phyloP scores from a whole-genome alignment of 2,113 vertebrate genomes.

The Salminus brasiliensis region DNA sequence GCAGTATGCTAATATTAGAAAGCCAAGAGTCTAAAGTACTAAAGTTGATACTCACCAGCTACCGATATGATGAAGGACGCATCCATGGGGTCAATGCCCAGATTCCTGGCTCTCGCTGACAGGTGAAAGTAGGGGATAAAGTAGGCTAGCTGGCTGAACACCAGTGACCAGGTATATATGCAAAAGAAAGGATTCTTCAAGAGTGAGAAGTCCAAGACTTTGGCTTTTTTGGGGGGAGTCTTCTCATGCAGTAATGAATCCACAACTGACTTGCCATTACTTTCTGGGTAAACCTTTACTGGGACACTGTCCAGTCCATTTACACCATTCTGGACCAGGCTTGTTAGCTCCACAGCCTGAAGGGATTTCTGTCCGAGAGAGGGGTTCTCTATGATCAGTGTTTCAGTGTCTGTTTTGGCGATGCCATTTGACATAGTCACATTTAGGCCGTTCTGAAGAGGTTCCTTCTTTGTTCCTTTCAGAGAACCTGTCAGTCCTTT shows the following conservation, averaged over 20 bases:
- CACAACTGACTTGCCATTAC: conserved; percentile 62
- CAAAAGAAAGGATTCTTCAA: conserved; percentile 88
- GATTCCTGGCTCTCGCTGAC: conserved; percentile 84
- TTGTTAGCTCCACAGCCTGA: conserved; percentile 55
- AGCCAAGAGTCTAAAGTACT: conserved; percentile 9
- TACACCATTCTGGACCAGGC: conserved; percentile 52
- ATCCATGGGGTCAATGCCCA: conserved; percentile 86
- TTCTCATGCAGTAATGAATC: conserved; percentile 54
- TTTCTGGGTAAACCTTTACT: conserved; percentile 57
- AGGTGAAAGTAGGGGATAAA: conserved; percentile 91
- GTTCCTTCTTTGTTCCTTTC: conserved; percentile 70
- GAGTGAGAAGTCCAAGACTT: conserved; percentile 82
- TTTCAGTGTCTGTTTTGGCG: conserved; percentile 63
- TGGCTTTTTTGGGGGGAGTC: conserved; percentile 43
- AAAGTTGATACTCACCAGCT: conserved; percentile 80
- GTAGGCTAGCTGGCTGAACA: conserved; percentile 92
- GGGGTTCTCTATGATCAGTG: conserved; percentile 50
- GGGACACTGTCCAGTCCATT: conserved; percentile 44
- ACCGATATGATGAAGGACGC: conserved; percentile 89
- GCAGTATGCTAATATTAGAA: neutral
- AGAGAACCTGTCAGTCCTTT: conserved; percentile 61
- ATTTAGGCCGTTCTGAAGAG: conserved; percentile 64
- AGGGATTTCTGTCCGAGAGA: conserved; percentile 46
- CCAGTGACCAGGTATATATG: conserved; percentile 89
- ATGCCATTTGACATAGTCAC: conserved; percentile 71